These are phyloP conservation scores for Jacana jacana DNA, from an alignment of 2,113 vertebrate genomes.

Conservation along the genomic window DNA sequence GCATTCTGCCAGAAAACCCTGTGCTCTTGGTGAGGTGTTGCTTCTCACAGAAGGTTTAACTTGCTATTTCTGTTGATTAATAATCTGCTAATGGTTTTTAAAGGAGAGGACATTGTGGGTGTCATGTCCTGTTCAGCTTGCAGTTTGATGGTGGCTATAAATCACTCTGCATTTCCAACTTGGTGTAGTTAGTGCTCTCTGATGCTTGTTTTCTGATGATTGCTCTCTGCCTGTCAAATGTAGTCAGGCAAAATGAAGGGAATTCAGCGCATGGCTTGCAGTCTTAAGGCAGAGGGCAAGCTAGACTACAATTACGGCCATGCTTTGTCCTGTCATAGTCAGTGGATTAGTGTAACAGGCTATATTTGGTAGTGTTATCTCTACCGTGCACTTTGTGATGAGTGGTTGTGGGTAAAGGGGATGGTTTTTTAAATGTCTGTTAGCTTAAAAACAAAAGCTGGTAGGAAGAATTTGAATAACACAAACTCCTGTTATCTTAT, in stretches of 20 bases:
- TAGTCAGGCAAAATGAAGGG: too few relatives aligned
- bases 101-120: neutral
- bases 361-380: neutral
- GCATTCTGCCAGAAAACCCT: accelerated
- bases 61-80: neutral
- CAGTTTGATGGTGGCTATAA: neutral
- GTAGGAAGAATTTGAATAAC: neutral
- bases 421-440: neutral
- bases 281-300: neutral
- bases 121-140: neutral
- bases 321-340: neutral
- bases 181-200: neutral
- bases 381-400: accelerated
- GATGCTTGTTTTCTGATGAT: too few relatives aligned
- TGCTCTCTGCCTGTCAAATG: neutral
- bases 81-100: neutral
- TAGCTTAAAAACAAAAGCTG: neutral
- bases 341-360: neutral
- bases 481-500: neutral
- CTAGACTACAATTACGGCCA: accelerated
- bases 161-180: neutral
- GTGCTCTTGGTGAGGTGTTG: neutral
- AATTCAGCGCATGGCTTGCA: neutral
- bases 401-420: neutral
- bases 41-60: neutral